Evolutionary conservation across 2,888 invertebrate species (phyloP).

Genomic region (Prenolepis imparis): DNA sequence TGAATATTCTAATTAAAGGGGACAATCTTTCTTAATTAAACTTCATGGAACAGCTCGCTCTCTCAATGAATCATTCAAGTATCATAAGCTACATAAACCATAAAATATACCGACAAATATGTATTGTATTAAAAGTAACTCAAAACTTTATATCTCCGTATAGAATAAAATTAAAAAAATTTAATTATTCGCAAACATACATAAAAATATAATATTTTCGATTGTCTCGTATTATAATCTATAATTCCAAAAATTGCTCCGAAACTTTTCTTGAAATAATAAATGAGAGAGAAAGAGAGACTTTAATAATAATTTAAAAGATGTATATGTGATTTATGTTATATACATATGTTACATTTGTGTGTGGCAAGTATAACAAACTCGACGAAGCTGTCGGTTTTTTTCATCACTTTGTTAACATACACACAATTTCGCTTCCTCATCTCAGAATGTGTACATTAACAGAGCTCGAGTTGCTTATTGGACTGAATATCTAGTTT

Average conservation of each 20-base stretch:
- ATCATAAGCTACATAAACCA: background rate
- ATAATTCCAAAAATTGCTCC: background rate
- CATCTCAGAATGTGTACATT: conserved; percentile 17
- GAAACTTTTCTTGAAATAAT: background rate
- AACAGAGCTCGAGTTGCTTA: background rate
- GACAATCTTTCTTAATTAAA: conserved; percentile 16
- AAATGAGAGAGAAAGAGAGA: background rate
- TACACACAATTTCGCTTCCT: background rate
- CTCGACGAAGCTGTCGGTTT: background rate
- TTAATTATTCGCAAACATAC: background rate
- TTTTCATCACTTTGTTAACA: background rate
- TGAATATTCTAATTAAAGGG: conserved; percentile 8
- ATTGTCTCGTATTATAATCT: too few species aligned
- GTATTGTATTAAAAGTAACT: background rate
- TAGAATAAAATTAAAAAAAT: background rate
- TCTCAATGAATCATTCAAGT: conserved; percentile 2
- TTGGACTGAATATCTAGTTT: conserved; percentile 20
- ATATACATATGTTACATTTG: background rate
- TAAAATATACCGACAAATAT: background rate
- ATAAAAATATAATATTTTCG: background rate
- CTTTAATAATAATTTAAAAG: conserved; percentile 21
- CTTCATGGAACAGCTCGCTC: background rate
- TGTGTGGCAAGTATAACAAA: conserved; percentile 22
- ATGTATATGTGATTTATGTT: background rate
- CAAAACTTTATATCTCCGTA: background rate